Base-by-base conservation (phyloP, 1,140 invertebrate species). In the Atta colombica region DNA sequence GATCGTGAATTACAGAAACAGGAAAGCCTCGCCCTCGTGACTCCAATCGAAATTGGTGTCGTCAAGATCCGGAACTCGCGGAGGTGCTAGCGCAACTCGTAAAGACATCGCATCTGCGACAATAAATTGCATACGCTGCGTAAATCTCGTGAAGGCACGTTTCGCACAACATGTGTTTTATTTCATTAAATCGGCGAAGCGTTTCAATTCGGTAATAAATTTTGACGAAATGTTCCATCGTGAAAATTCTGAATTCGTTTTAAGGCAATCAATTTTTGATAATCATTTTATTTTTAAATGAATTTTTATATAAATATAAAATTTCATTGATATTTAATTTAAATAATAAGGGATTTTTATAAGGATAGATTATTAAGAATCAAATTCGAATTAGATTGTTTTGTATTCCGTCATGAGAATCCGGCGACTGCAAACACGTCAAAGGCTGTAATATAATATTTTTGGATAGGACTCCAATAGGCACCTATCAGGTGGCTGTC, bases 391-490 rank as follows among this genome's bases (percentile, higher is more conserved):
- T 5, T 78, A 69, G 55, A 74, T 25, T 45, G 53, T 78, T 65
- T 77, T 72, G n/a, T 82, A 65, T 58, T 25, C 31, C 8, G 18
- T 61, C 82, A 51, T 31, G 68, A 69, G 49, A 51, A 58, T 28
- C 35, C 12, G n/a, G 28, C 25, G n/a, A 58, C 16, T 77, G 75
- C 78, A 31, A 12, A 53, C 74, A 77, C 75, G 77, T 85, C 87
- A 91, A 91, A 90, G 87, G 53, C 61, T 77, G 89, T 90, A 91
- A 91, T 89, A 21, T 60, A 91, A 91, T 91, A 90, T 89, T 91
- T 91, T 91, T 35, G n/a, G 58, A 75, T 85, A 74, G 85, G 58
- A 87, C 68, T 89, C 87, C 81, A 89, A 91, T 45, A 69, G 53
- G 85, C 85, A 87, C 85, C 39, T 89, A 85, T 69, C 86, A 87